Evolutionary conservation across 2,888 invertebrate genomes (phyloP), one percentile per base, ranked within the genome.

Genomic region (Micropterix aruncella): DNA sequence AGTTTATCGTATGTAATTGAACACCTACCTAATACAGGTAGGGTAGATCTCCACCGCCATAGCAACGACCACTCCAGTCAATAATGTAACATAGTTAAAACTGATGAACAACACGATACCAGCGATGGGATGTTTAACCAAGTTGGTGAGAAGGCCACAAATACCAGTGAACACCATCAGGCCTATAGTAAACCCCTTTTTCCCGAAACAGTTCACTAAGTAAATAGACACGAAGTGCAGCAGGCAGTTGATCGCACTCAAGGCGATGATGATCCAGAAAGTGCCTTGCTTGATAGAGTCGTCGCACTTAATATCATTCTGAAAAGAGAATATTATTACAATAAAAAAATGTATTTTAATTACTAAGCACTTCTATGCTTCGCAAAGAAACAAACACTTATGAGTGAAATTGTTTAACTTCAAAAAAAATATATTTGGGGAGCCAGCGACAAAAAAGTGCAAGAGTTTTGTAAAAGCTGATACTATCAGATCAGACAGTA

Each of bases 1-100:
- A 18, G 4, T 14, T 36, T 42, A 19, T 19, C 27, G 38, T 4
- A 40, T n/a, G 19, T 14, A 19, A 12, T 18, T 19, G 17, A 3
- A 15, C 19, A 49, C 57, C 57, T 37, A 69, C 70, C 70, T 66
- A n/a, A 68, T 54, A 39, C 63, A 62, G 14, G 70, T 70, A 3
- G 70, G 70, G 43, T 70, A 70, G 2, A 70, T 54, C 49, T 70
- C 70, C 40, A 70, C 70, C 41, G 68, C 70, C 47, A 69, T 70
- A 0, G 70, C 70, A 43, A 69, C 68, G 37, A 70, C 51, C 1
- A 70, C 58, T 1, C 70, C 70, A 66, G 70, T 70, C 0, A 63
- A 59, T 1, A 70, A 58, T 1, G 69, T 70, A 43, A 63, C 62
- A 47, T 68, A 56, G 4, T 69, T 53, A 50, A 70, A 70, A 50